Evolutionary conservation across 2,797 vertebrate species (phyloP).

Genomic region (Cottoperca gobio): DNA sequence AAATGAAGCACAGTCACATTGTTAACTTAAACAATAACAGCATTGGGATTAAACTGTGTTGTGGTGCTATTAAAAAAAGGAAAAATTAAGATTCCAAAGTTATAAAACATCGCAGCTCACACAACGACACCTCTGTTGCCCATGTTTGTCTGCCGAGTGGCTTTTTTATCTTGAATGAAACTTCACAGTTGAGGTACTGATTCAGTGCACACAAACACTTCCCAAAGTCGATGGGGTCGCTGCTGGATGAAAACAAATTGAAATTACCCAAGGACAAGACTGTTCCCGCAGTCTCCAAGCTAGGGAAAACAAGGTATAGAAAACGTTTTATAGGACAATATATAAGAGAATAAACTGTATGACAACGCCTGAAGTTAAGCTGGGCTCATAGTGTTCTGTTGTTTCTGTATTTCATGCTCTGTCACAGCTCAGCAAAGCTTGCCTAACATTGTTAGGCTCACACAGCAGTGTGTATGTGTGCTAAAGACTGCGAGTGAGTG

Average conservation of each 20-base stretch:
- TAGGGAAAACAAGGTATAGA: conserved; percentile 22
- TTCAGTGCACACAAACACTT: conserved; percentile 43
- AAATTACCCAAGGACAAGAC: conserved; percentile 50
- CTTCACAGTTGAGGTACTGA: conserved; percentile 31
- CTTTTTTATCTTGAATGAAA: conserved; percentile 27
- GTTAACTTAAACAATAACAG: conserved; percentile 11
- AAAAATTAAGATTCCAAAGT: background rate
- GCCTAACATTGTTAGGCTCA: conserved; percentile 75
- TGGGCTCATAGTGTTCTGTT: conserved; percentile 61
- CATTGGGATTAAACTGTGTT: background rate
- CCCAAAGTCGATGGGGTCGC: conserved; percentile 50
- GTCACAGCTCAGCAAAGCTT: conserved; percentile 77
- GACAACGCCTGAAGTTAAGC: conserved; percentile 54
- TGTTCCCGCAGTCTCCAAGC: conserved; percentile 10
- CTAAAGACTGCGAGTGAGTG: conserved; percentile 28
- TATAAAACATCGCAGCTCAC: conserved; percentile 3
- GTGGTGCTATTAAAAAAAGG: conserved; percentile 9
- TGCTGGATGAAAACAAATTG: conserved; percentile 46
- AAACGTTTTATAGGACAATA: conserved; percentile 47
- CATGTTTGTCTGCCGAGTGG: conserved; percentile 11
- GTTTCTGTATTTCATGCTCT: conserved; percentile 80
- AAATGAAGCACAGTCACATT: conserved; percentile 14
- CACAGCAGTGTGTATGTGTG: conserved; percentile 58
- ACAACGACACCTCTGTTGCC: background rate
- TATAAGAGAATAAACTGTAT: conserved; percentile 58